Conservation (phyloP, 2,113 vertebrate genomes). For the Paramormyrops kingsleyae region DNA sequence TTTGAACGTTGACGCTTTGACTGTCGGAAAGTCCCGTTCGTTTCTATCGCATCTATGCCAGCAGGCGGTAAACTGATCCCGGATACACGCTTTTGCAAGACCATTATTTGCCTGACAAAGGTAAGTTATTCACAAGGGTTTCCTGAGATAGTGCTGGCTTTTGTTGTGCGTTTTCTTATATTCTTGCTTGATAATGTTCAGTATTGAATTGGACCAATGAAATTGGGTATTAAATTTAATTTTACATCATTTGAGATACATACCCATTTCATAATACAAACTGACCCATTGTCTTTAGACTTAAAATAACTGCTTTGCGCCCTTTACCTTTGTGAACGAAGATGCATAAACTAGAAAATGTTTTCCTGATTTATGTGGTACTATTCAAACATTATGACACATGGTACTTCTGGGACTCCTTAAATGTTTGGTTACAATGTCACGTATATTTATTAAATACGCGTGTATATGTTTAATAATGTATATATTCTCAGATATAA, state of each 20-base stretch:
- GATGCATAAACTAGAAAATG: neutral
- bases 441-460: neutral
- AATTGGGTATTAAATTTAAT: neutral
- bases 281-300: neutral
- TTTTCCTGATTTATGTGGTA: neutral
- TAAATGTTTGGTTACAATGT: neutral
- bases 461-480: neutral
- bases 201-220: neutral
- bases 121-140: constrained; percentile 3
- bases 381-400: neutral
- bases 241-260: neutral
- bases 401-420: neutral
- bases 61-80: neutral
- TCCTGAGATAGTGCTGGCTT: neutral
- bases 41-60: neutral
- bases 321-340: neutral
- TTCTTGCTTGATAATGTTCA: neutral
- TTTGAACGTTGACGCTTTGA: neutral
- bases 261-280: neutral
- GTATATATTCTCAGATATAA: neutral
- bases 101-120: neutral
- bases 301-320: neutral
- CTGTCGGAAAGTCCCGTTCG: neutral
- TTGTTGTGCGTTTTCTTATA: neutral
- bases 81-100: neutral